Evolutionary conservation across 1,140 invertebrate species (phyloP).

Genomic region (Lepidostoma basale): DNA sequence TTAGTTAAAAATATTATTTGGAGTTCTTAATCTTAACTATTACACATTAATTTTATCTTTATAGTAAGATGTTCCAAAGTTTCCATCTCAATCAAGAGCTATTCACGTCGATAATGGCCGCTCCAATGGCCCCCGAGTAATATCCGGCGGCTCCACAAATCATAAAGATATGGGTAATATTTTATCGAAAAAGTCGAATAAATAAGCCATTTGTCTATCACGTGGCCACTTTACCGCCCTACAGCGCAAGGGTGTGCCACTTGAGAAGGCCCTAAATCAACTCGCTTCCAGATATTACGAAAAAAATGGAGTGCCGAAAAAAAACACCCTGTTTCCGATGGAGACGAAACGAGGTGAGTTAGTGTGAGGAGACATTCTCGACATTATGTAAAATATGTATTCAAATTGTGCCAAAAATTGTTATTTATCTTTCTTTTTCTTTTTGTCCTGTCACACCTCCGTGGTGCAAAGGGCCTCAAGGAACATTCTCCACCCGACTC

Average conservation of each 20-base stretch:
- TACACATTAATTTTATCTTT: no score
- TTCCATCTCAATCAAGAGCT: no score
- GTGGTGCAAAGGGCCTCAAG: not conserved
- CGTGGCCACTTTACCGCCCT: constrained; percentile 7
- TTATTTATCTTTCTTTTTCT: not conserved
- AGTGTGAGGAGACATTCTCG: no score
- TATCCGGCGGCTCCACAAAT: constrained; percentile 11
- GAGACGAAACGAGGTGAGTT: not conserved
- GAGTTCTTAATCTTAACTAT: no score
- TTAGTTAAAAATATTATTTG: no score
- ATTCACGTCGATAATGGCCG: no score
- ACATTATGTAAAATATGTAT: no score
- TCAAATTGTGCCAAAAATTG: not conserved
- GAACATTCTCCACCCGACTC: not conserved
- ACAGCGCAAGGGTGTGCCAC: constrained; percentile 8
- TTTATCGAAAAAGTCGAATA: constrained; percentile 31
- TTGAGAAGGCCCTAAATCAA: constrained; percentile 23
- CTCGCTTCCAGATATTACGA: constrained; percentile 10
- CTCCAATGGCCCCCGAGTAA: not conserved
- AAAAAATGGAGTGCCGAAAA: constrained; percentile 9
- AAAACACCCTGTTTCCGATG: constrained; percentile 3
- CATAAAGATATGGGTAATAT: constrained; percentile 33
- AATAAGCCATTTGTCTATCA: constrained; percentile 38
- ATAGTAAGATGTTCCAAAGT: no score
- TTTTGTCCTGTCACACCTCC: not conserved